Evolutionary conservation across 37 sponge, comb jelly and placozoan species (phyloP), one percentile per base, ranked within the genome.

Genomic region (Tethya wilhelma): DNA sequence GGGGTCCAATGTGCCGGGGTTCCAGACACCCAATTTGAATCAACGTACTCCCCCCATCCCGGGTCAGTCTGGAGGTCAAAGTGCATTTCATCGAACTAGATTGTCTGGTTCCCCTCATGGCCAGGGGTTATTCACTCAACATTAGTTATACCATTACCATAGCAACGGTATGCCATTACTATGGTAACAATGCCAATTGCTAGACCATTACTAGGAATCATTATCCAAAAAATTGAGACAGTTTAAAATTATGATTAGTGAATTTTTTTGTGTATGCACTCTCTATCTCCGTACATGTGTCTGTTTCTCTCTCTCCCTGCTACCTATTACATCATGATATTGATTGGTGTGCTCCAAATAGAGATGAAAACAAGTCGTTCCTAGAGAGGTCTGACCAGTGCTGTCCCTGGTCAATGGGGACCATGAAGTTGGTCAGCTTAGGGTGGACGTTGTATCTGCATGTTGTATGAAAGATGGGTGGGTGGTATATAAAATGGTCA

Each of bases 341-440:
- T 67, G 40, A 36, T 8, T 38, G 40, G 29, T 28, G 11, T 6
- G 38, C 78, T 71, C 86, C 93, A 83, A 94, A 94, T 31, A 94
- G 44, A 25, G 92, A 91, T 31, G 64, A 46, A 32, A 90, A 94
- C 31, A 94, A 85, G 28, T 94, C 85, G 68, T 94, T 87, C 67
- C 85, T 94, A 73, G 97, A 63, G 17, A 84, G 31, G 46, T 96
- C 86, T 0, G 93, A 59, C 45, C 81, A 43, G n/a, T n/a, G n/a
- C 29, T 42, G 44, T 12, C 92, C 89, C 2, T 9, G 55, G 26
- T 90, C 81, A 23, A 90, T 59, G 12, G 97, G 97, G 19, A 90
- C 88, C 96, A 96, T 96, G 72, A 96, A 96, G 55, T 73, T 84
- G 32, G 81, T 86, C 67, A 96, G 53, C 72, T 96, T 96, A 32